Conservation (phyloP, 2,113 vertebrate species). For the Pelecanoides urinatrix region DNA sequence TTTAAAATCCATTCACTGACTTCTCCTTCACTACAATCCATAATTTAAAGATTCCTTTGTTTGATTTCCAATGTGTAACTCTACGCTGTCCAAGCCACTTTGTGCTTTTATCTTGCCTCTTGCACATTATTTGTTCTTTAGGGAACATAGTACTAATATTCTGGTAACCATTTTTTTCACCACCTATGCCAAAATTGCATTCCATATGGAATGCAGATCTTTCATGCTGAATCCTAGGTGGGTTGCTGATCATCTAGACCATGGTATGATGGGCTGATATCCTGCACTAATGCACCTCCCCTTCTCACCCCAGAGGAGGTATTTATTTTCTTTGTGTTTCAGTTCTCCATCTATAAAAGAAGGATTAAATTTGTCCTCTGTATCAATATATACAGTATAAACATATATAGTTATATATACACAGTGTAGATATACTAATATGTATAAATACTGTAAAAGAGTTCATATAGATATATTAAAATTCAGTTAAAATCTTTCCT, state of each 20-base stretch:
- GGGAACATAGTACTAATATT: not conserved
- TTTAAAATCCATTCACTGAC: not conserved
- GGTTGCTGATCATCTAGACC: not conserved
- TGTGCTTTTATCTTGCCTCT: not conserved
- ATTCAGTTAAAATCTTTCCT: constrained; percentile 1
- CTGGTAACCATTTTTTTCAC: not conserved
- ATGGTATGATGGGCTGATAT: not conserved
- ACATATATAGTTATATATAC: not conserved
- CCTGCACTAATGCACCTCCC: not conserved
- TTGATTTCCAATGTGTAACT: not conserved
- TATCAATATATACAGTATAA: not conserved
- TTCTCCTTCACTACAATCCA: not conserved
- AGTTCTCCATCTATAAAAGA: not conserved
- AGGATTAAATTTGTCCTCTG: not conserved
- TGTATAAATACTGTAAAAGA: not conserved
- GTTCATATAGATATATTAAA: not conserved
- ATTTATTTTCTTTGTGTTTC: not conserved
- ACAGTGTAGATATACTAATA: not conserved
- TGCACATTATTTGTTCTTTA: not conserved
- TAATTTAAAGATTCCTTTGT: not conserved
- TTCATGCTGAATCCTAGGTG: not conserved
- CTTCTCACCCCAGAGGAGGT: not conserved
- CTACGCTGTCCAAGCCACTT: not conserved
- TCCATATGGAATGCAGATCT: not conserved
- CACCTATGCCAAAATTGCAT: not conserved